phyloP scores from a whole-genome alignment of 1,140 invertebrate genomes.

The Drosophila santomea region DNA sequence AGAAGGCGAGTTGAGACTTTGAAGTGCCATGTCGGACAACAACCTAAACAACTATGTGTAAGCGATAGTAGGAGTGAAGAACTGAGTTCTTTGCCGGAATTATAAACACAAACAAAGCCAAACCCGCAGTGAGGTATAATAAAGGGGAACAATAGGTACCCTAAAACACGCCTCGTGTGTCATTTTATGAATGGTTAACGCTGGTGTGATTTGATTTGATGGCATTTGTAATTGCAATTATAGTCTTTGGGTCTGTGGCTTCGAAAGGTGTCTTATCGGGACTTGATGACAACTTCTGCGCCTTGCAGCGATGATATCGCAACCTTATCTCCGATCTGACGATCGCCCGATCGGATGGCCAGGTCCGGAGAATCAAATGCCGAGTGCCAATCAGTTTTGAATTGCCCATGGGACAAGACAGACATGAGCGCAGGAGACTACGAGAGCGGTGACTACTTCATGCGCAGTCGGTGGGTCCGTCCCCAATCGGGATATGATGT shows the following conservation, averaged over 20 bases:
- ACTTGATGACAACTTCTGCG: conserved; percentile 12
- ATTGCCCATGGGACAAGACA: conserved; percentile 20
- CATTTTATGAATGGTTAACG: conserved; percentile 27
- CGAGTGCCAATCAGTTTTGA: conserved; percentile 51
- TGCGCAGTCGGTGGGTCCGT: conserved; percentile 55
- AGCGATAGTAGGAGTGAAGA: neutral
- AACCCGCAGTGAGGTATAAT: neutral
- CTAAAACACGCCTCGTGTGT: neutral
- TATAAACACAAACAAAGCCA: neutral
- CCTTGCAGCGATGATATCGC: conserved; percentile 22
- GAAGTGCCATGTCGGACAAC: conserved; percentile 11
- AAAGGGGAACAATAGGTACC: neutral
- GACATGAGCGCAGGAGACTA: conserved; percentile 71
- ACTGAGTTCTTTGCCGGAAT: neutral
- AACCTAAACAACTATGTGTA: neutral
- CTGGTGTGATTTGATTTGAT: conserved; percentile 11
- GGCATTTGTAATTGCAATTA: conserved; percentile 21
- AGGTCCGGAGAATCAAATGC: conserved; percentile 2
- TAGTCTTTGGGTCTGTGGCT: conserved; percentile 7
- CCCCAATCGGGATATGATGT: conserved; percentile 8
- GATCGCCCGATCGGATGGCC: conserved; percentile 23
- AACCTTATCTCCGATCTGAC: conserved; percentile 21
- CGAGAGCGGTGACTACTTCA: conserved; percentile 50
- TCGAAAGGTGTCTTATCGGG: conserved; percentile 10
- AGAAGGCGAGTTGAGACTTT: neutral